Evolutionary conservation across 2,113 vertebrate species (phyloP).

Genomic region (Xenopus borealis): DNA sequence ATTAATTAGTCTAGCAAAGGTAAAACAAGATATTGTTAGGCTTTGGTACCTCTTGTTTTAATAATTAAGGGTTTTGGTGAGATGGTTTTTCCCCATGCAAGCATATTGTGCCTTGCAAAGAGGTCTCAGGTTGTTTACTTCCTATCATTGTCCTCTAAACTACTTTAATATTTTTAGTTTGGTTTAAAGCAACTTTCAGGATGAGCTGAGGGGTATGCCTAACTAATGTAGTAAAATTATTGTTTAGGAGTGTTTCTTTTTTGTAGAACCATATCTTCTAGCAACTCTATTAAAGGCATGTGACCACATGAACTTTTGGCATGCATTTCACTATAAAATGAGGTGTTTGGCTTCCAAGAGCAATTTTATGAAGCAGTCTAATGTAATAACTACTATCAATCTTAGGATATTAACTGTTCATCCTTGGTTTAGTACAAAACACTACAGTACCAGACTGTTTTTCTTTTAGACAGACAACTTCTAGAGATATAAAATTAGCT

Average conservation of each 20-base stretch:
- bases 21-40: no score
- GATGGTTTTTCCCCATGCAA: no score
- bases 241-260: not conserved
- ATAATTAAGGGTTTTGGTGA: no score
- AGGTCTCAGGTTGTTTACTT: no score
- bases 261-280: not conserved
- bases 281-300: constrained; percentile 30
- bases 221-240: not conserved
- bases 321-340: constrained; percentile 36
- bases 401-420: constrained; percentile 20
- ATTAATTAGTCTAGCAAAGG: no score
- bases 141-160: no score
- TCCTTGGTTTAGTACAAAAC: constrained; percentile 38
- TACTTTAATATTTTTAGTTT: no score
- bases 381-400: constrained; percentile 24
- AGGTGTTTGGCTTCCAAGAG: constrained; percentile 37
- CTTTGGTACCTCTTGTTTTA: no score
- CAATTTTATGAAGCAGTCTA: constrained; percentile 11
- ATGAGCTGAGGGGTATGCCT: not conserved
- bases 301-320: constrained; percentile 34
- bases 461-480: constrained; percentile 40
- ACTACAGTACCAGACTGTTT: constrained; percentile 29
- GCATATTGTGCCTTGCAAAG: no score
- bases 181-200: not conserved
- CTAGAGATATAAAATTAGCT: constrained; percentile 46